phyloP scores from a whole-genome alignment of 2,113 vertebrate genomes.

The Aix galericulata region DNA sequence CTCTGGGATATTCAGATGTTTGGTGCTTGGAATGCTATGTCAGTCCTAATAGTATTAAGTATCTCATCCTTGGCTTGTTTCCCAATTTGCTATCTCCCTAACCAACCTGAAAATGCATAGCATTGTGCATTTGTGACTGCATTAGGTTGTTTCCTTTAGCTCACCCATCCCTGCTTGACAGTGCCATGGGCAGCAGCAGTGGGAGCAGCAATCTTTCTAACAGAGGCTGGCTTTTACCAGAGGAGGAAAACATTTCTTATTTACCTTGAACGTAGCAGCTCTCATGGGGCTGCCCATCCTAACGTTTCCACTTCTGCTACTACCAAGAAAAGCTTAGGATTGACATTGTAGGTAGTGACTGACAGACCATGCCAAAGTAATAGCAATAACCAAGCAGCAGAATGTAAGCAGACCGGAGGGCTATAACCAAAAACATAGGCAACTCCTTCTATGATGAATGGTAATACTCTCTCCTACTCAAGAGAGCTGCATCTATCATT shows the following conservation, averaged over 20 bases:
- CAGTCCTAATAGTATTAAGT: not conserved
- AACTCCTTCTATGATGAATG: rapidly evolving
- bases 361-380: conserved; percentile 2
- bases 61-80: not conserved
- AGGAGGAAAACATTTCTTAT: not conserved
- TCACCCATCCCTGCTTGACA: not conserved
- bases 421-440: not conserved
- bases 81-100: not conserved
- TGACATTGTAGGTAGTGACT: not conserved
- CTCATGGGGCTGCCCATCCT: not conserved
- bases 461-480: not conserved
- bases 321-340: not conserved
- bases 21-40: not conserved
- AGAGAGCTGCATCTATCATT: not conserved
- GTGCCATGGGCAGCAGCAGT: not conserved
- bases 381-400: not conserved
- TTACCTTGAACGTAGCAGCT: not conserved
- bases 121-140: not conserved
- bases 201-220: not conserved
- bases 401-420: not conserved
- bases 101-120: not conserved
- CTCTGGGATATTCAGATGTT: not conserved
- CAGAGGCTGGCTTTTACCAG: not conserved
- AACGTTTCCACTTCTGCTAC: not conserved
- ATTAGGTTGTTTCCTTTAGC: not conserved